Percentiles rank a stretch among this genome's conserved stretches.
Conservation (phyloP, 2,888 invertebrate species). For the Agrotis segetum region DNA sequence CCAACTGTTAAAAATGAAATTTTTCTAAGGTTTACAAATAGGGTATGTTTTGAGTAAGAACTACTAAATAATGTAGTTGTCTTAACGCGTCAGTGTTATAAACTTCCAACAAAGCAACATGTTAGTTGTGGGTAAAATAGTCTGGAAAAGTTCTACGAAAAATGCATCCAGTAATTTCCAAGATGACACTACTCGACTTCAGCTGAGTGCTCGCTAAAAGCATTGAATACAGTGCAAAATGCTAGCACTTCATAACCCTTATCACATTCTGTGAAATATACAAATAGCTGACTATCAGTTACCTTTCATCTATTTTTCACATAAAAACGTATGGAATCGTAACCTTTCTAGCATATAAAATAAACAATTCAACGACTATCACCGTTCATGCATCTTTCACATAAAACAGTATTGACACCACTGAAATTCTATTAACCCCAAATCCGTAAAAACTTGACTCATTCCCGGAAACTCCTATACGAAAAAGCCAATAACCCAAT, state of each 20-base stretch:
- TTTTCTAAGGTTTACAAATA: neutral
- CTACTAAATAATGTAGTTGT: neutral
- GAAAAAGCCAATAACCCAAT: constrained; percentile 55
- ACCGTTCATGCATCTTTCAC: neutral
- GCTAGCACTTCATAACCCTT: constrained; percentile 13
- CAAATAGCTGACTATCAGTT: constrained; percentile 1
- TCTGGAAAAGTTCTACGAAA: constrained; percentile 16
- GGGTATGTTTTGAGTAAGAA: neutral
- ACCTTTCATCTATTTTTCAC: neutral
- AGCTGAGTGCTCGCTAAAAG: constrained; percentile 56
- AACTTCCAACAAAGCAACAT: neutral
- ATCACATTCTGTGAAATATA: constrained; percentile 4
- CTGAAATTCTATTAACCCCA: constrained; percentile 17
- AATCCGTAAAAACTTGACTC: constrained; percentile 23
- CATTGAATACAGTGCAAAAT: constrained; percentile 48
- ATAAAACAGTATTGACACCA: neutral
- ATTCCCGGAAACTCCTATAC: constrained; percentile 33
- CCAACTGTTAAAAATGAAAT: too few species aligned
- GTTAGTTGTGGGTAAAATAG: constrained; percentile 7
- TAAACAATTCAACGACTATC: constrained; percentile 14
- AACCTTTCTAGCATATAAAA: neutral
- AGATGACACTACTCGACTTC: constrained; percentile 35
- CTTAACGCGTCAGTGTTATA: neutral
- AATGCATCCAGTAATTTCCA: constrained; percentile 38
- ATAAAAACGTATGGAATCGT: neutral